Evolutionary conservation across 2,888 invertebrate genomes (phyloP), one percentile per base, ranked within the genome.

Genomic region (Caenorhabditis imperialis): DNA sequence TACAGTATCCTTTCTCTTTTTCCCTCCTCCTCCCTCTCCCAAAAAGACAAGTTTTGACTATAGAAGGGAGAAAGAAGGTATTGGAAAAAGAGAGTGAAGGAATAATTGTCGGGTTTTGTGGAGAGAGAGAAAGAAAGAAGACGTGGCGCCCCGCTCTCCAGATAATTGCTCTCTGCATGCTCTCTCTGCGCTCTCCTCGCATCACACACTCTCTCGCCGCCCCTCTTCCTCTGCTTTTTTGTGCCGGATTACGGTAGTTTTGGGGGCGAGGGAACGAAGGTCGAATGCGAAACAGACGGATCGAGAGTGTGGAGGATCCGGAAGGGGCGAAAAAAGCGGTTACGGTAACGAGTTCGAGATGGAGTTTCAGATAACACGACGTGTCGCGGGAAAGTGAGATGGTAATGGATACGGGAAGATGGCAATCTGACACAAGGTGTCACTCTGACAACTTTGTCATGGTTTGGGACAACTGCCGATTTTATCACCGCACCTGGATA

Each of bases 21-120:
- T 33, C 27, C 40, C 48, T 38, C 38, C 38, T 54, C 44, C 38
- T 51, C 45, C 23, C 37, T 60, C 53, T 55, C 53, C 44, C 47
- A 57, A 51, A 57, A 54, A 58, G 57, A 65, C 63, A 65, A 65
- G 63, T 65, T 67, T 67, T 67, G 67, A 67, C 67, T 67, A 67
- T 67, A 67, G 55, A 65, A 40, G 57, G 57, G 25, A 27, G 14
- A 37, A 40, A 54, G 48, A 55, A 57, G 22, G 12, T n/a, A n/a
- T n/a, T n/a, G n/a, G 16, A 53, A 27, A 51, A 45, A 55, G 30
- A 27, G 38, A 44, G 67, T 67, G 67, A 67, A 67, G 67, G 67
- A 67, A 67, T 67, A 67, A 67, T 67, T 67, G 67, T 67, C 67
- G 67, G 30, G 63, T 45, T 48, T 57, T 65, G 50, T 47, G 40